These are phyloP conservation scores for Drosophila falleni DNA, from an alignment of 2,888 invertebrate species.

Conservation along the genomic window DNA sequence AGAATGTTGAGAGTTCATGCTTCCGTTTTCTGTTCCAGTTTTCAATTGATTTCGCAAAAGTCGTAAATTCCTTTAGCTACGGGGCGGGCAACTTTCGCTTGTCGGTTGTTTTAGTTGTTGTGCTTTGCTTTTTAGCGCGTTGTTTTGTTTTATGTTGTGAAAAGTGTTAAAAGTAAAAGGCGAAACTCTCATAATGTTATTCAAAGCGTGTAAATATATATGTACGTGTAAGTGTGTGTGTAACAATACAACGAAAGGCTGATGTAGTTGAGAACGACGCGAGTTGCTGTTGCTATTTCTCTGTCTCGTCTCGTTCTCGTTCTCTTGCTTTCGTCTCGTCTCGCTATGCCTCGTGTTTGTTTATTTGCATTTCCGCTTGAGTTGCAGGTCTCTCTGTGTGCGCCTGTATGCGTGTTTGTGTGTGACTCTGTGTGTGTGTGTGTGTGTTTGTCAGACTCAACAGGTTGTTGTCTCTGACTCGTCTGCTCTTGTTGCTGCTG, in stretches of 20 bases:
- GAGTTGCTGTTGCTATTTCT: conserved; percentile 56
- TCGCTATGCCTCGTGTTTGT: conserved; percentile 71
- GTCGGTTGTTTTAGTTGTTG: conserved; percentile 43
- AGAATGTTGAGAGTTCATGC: conserved; percentile 4
- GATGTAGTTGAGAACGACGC: conserved; percentile 67
- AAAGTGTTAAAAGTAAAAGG: conserved; percentile 73
- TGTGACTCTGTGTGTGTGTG: conserved; percentile 33
- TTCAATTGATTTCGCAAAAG: conserved; percentile 78
- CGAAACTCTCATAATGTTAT: conserved; percentile 79
- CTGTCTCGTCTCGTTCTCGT: conserved; percentile 7
- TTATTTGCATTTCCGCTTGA: conserved; percentile 82
- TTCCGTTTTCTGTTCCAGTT: conserved; percentile 64
- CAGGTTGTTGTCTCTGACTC: conserved; percentile 74
- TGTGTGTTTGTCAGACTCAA: conserved; percentile 58
- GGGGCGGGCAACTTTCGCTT: conserved; percentile 67
- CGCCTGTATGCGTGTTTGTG: background rate
- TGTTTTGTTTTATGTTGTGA: conserved; percentile 47
- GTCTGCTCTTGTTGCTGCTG: conserved; percentile 39
- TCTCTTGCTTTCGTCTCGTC: conserved; percentile 41
- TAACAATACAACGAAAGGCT: conserved; percentile 53
- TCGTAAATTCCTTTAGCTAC: conserved; percentile 75
- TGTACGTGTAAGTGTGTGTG: conserved; percentile 36
- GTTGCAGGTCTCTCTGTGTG: conserved; percentile 62
- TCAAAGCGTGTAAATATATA: conserved; percentile 62
- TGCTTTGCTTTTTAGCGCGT: conserved; percentile 41